Evolutionary conservation across 2,888 invertebrate genomes (phyloP).

Genomic region (Rotaria sp.): DNA sequence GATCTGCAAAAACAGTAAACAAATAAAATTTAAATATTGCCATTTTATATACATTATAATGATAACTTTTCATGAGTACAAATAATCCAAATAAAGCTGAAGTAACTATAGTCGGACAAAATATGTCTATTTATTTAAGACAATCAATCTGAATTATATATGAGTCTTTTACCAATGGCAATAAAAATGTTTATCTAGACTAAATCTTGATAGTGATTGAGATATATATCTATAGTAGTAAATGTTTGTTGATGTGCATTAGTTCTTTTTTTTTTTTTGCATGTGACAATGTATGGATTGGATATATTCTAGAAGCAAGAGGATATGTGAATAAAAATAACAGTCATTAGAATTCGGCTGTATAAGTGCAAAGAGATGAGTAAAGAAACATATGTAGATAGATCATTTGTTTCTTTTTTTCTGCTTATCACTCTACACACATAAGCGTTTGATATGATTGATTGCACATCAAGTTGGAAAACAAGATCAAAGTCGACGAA

Average conservation of each 20-base stretch:
- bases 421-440: background rate
- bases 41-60: too few relatives aligned
- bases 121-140: background rate
- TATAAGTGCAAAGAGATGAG: background rate
- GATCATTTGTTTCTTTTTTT: background rate
- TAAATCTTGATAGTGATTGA: background rate
- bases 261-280: background rate
- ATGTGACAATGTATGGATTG: background rate
- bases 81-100: background rate
- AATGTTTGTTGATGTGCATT: background rate
- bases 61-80: background rate
- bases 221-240: background rate
- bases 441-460: background rate
- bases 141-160: background rate
- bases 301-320: background rate
- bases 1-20: background rate
- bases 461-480: background rate
- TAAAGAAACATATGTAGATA: background rate
- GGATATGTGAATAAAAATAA: background rate
- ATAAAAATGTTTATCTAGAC: background rate
- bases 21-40: too few relatives aligned
- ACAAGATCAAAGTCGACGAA: background rate
- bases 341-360: background rate
- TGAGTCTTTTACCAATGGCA: background rate
- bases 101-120: background rate